A percentile compares a stretch with the other conserved stretches of the same genome.
Evolutionary conservation across 1,140 invertebrate species (phyloP).

Genomic region (Polypedilum pembai): DNA sequence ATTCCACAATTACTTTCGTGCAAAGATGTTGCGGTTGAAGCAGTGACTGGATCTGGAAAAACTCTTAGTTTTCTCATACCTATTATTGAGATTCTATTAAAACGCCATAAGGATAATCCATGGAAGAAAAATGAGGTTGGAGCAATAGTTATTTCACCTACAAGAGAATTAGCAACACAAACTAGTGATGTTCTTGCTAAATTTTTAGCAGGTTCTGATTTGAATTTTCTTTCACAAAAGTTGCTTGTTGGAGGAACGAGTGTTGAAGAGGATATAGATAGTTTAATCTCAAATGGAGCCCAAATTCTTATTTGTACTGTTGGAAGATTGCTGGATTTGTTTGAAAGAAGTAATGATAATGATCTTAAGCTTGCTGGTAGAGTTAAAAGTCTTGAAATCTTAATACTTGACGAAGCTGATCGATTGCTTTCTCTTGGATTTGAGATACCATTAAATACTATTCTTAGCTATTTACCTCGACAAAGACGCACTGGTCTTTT

Average conservation of each 20-base stretch:
- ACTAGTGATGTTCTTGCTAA: constrained; percentile 66
- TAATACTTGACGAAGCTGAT: constrained; percentile 97
- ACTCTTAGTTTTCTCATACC: constrained; percentile 92
- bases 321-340: constrained; percentile 81
- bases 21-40: constrained; percentile 95
- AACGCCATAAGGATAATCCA: constrained; percentile 51
- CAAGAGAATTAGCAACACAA: constrained; percentile 85
- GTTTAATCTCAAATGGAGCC: constrained; percentile 60
- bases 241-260: constrained; percentile 78
- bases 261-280: constrained; percentile 61
- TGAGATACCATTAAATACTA: constrained; percentile 76
- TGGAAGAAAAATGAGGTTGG: constrained; percentile 75
- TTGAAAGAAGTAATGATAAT: constrained; percentile 55
- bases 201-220: constrained; percentile 42
- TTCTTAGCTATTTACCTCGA: constrained; percentile 84
- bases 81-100: constrained; percentile 73
- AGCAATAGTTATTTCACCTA: constrained; percentile 85
- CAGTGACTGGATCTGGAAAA: constrained; percentile 95
- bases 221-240: constrained; percentile 46
- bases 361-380: constrained; percentile 55
- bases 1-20: constrained; percentile 84
- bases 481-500: constrained; percentile 93
- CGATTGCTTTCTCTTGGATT: constrained; percentile 89
- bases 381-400: constrained; percentile 69
- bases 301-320: constrained; percentile 90